These are phyloP conservation scores for Lacanobia wlatinum DNA, from an alignment of 2,888 invertebrate species.

Conservation along the genomic window DNA sequence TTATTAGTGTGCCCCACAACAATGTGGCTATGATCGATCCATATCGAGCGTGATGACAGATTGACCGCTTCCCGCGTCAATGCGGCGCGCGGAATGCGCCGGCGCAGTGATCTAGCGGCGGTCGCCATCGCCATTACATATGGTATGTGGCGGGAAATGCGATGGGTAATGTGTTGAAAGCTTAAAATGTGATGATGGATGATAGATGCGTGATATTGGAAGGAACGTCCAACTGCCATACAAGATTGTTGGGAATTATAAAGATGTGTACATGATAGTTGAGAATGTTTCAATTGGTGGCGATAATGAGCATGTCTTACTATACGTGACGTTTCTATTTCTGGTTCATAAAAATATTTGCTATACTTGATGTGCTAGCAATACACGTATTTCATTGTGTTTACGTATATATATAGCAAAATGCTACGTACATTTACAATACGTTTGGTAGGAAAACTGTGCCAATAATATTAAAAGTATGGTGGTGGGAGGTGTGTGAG, in stretches of 20 bases:
- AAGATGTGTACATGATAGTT: slow-evolving; percentile 34
- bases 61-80: slow-evolving; percentile 72
- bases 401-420: background rate
- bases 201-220: slow-evolving; percentile 59
- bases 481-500: too few species aligned
- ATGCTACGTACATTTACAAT: background rate
- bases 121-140: slow-evolving; percentile 73
- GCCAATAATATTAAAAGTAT: too few species aligned
- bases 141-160: slow-evolving; percentile 78
- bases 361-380: background rate
- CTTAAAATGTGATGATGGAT: slow-evolving; percentile 72
- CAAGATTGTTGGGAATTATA: slow-evolving; percentile 47
- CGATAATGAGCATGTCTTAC: slow-evolving; percentile 24
- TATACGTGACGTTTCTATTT: slow-evolving; percentile 11
- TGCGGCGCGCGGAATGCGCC: slow-evolving; percentile 62
- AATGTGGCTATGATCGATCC: slow-evolving; percentile 73
- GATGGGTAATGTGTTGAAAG: slow-evolving; percentile 76
- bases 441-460: too few species aligned
- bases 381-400: too few species aligned
- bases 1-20: slow-evolving; percentile 65
- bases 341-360: background rate
- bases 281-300: slow-evolving; percentile 37
- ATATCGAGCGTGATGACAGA: slow-evolving; percentile 75
- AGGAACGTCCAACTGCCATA: slow-evolving; percentile 35
- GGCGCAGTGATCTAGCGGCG: slow-evolving; percentile 73